Evolutionary conservation across 2,113 vertebrate genomes (phyloP).

Genomic region (Oreochromis aureus): DNA sequence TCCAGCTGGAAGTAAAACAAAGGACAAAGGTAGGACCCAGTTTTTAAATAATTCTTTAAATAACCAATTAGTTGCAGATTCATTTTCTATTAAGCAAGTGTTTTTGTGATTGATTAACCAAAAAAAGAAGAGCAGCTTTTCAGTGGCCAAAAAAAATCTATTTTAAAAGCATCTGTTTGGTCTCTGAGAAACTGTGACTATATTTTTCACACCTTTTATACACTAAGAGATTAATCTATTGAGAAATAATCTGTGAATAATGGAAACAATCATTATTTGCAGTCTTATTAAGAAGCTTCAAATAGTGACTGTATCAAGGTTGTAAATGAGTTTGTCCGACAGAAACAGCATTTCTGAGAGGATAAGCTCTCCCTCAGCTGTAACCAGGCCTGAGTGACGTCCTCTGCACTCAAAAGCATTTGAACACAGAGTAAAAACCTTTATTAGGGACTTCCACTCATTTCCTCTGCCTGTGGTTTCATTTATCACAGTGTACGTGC

Average conservation of each 20-base stretch:
- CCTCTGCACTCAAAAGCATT: neutral
- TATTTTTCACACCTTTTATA: neutral
- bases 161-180: neutral
- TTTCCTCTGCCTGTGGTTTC: neutral
- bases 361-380: neutral
- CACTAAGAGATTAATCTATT: neutral
- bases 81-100: neutral
- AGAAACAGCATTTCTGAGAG: neutral
- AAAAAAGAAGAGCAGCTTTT: neutral
- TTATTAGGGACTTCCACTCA: neutral
- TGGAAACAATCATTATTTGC: neutral
- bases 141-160: neutral
- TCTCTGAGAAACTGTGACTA: neutral
- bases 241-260: neutral
- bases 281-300: neutral
- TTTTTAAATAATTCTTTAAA: neutral
- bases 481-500: neutral
- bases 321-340: neutral
- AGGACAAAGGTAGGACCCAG: neutral
- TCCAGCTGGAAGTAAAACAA: slow-evolving; percentile 84
- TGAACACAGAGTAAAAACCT: neutral
- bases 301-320: neutral
- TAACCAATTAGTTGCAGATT: neutral
- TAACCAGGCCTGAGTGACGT: neutral
- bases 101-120: neutral